Evolutionary conservation across 1,140 invertebrate genomes (phyloP), one percentile per base, ranked within the genome.

Genomic region (Hylyphantes graminicola): DNA sequence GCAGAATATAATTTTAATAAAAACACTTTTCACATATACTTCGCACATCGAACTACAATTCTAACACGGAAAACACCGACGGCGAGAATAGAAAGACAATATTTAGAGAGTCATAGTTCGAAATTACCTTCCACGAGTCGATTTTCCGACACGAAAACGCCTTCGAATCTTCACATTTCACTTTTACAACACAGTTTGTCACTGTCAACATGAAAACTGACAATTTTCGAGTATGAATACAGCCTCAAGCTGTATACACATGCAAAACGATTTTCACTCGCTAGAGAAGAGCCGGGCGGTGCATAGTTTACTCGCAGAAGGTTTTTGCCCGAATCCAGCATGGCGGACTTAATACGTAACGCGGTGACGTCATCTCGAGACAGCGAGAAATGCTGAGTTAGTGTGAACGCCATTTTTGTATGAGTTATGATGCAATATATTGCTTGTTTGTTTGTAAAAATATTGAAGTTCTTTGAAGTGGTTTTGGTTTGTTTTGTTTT

Each of bases 321-420:
- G 61, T 67, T 65, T 35, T 70, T 61, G 4, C n/a, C 53, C 48
- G 59, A 15, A 76, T 63, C 35, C 55, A 78, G 76, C 76, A 78
- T 78, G 76, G 76, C 55, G 21, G 76, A 78, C 76, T 55, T 17
- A 15, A 50, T 65, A 67, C 76, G 76, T 78, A 63, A 67, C 63
- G 0, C 10, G 48, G 12, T 78, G 76, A 78, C 76, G 76, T 78
- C 76, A 78, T 17, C 15, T 53, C 9, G 15, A 8, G 50, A 53
- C 50, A 7, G 7, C 11, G 7, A 3, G 68, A 70, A 70, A 70
- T 70, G 19, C 17, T 51, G 54, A 70, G 21, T 48, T 17, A 10
- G 8, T 8, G 7, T 9, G 8, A 8, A 15, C 48, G 51, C 68
- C 68, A 70, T 70, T 53, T 70, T 53, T 2, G 5, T 35, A 35